Base-by-base conservation (phyloP, 1,140 invertebrate genomes). In the Neodiprion virginianus region DNA sequence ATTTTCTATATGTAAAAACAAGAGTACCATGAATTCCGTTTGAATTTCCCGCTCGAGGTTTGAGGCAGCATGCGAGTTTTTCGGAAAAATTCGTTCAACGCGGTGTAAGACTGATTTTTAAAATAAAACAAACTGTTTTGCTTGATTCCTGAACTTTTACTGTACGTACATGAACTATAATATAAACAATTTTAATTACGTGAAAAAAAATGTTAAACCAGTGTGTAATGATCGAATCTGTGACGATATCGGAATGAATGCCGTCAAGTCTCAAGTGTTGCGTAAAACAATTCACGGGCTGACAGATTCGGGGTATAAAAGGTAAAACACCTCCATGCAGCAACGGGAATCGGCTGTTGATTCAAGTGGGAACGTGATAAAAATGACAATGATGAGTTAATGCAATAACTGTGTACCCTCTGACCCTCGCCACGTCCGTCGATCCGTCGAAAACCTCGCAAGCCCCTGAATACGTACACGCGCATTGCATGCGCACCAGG, bases 311-410 rank as follows among this genome's bases (percentile, higher is more conserved):
- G 53, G 4, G 53, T 61, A 17, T 12, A 17, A 12, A 61, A 14
- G 53, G 53, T 12, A 14, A 40, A 1, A 40, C 5, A 40, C 28
- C 28, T 40, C 1, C 28, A 40, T 2, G 28, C 1, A 40, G 2
- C 28, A 40, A 40, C 28, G 28, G 28, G 28, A 40, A 1, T 40
- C 28, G 28, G 28, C 75, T 81, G 84, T 85, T 84, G 81, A 84
- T 86, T 84, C 84, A 84, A 86, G 84, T 83, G 83, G 78, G 79
- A 82, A 80, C 86, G 86, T 86, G 86, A 87, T 87, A 86, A 88
- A 88, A 87, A 88, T 88, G 84, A 86, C 86, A 88, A 88, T 86
- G 84, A 85, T 83, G 85, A 85, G 84, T 84, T 88, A 88, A 88
- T 88, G 86, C 86, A 86, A 85, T 87, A 88, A 86, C 85, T 82